These are phyloP conservation scores for Lottia gigantea DNA, from an alignment of 2,888 invertebrate species.

Conservation along the genomic window DNA sequence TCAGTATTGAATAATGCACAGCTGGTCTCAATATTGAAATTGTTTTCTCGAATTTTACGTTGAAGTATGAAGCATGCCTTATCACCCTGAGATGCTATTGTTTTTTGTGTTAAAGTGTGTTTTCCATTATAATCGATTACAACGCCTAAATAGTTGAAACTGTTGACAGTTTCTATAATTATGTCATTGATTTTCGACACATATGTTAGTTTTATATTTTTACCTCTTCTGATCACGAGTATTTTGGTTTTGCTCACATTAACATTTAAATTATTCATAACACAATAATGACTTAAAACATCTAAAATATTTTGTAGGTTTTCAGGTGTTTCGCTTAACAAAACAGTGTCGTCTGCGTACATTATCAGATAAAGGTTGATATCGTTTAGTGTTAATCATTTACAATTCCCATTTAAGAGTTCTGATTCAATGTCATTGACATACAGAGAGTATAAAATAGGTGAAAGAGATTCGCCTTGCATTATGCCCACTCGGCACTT, in stretches of 20 bases:
- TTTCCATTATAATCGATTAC: no score
- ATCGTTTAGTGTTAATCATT: neutral
- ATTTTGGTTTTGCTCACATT: constrained; percentile 18
- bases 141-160: no score
- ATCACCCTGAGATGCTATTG: no score
- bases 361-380: constrained; percentile 16
- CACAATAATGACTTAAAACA: constrained; percentile 15
- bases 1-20: no score
- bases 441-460: constrained; percentile 17
- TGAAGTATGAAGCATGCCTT: no score
- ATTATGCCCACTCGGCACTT: neutral
- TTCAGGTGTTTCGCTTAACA: constrained; percentile 13
- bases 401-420: neutral
- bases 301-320: constrained; percentile 17
- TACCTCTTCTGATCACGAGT: constrained; percentile 11
- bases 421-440: constrained; percentile 23
- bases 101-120: no score
- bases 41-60: no score
- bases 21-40: no score
- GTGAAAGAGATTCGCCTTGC: constrained; percentile 21
- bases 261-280: constrained; percentile 14
- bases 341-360: constrained; percentile 23
- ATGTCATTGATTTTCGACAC: no score
- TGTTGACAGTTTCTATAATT: no score
- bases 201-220: no score